Evolutionary conservation across 1,140 invertebrate species (phyloP).

Genomic region (Chironomus striatipennis): DNA sequence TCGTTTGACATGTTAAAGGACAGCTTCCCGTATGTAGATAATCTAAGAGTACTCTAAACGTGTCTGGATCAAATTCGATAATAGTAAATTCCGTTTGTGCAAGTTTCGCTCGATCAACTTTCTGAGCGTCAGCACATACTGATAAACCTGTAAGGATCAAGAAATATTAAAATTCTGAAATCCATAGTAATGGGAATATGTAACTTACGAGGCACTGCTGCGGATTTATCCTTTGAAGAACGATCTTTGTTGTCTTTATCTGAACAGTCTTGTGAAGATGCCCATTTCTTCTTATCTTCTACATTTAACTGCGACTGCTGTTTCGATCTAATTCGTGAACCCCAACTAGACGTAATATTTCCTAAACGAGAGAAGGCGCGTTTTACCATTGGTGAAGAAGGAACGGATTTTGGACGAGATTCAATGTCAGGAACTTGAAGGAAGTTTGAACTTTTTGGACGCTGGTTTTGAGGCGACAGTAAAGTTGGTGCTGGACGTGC

Average conservation of each 20-base stretch:
- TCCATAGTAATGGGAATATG: no score
- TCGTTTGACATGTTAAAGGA: constrained; percentile 81
- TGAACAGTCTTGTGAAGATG: constrained; percentile 70
- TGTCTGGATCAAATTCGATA: constrained; percentile 91
- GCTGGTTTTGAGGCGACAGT: constrained; percentile 62
- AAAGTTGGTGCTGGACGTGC: constrained; percentile 75
- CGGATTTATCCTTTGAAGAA: constrained; percentile 64
- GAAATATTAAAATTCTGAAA: not conserved
- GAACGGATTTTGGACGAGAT: constrained; percentile 77
- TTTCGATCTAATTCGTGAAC: constrained; percentile 69
- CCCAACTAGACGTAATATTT: constrained; percentile 83
- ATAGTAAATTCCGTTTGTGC: constrained; percentile 93
- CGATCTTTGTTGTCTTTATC: constrained; percentile 70
- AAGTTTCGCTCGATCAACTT: constrained; percentile 82
- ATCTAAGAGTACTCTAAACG: constrained; percentile 80
- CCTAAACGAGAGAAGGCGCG: constrained; percentile 80
- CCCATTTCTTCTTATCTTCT: constrained; percentile 87
- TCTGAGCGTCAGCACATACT: constrained; percentile 87
- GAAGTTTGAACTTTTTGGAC: constrained; percentile 86
- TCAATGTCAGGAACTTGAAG: constrained; percentile 68
- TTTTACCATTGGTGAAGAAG: constrained; percentile 90
- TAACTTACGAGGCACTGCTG: constrained; percentile 65
- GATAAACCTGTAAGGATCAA: constrained; percentile 54
- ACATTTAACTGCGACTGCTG: constrained; percentile 60
- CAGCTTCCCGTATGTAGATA: constrained; percentile 89